phyloP scores from a whole-genome alignment of 2,888 invertebrate species.

The Agrotis puta region DNA sequence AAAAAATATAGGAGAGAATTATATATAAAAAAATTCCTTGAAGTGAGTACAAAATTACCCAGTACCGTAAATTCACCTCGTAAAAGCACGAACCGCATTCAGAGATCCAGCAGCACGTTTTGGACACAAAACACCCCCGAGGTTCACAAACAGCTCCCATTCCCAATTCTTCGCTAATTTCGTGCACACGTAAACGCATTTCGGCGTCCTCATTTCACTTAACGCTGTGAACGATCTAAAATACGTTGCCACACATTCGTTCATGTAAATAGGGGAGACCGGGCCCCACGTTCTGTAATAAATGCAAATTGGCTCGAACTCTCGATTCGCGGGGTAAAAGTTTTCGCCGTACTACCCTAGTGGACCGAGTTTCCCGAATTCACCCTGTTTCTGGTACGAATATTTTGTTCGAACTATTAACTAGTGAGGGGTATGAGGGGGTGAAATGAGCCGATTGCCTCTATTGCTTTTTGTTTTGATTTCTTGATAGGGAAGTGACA shows the following conservation, averaged over 20 bases:
- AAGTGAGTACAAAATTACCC: background rate
- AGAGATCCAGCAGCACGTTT: slow-evolving; percentile 48
- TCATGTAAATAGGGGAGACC: slow-evolving; percentile 73
- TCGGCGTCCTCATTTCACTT: slow-evolving; percentile 63
- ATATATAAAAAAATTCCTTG: background rate
- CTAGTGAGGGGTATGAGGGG: slow-evolving; percentile 49
- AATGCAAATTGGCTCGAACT: slow-evolving; percentile 82
- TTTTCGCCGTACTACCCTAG: slow-evolving; percentile 62
- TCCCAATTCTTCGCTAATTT: slow-evolving; percentile 58
- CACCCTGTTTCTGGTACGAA: slow-evolving; percentile 51
- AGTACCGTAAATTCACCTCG: slow-evolving; percentile 13
- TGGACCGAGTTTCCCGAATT: slow-evolving; percentile 49
- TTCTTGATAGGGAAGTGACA: slow-evolving; percentile 29
- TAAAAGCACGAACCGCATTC: slow-evolving; percentile 25
- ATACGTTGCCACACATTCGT: slow-evolving; percentile 68
- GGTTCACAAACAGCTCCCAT: slow-evolving; percentile 50
- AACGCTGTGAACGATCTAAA: slow-evolving; percentile 55
- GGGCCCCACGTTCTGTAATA: slow-evolving; percentile 76
- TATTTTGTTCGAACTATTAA: slow-evolving; percentile 61
- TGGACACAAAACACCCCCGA: slow-evolving; percentile 29
- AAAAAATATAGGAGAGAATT: background rate
- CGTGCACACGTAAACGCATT: slow-evolving; percentile 62
- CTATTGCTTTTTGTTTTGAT: slow-evolving; percentile 52
- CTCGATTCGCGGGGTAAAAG: slow-evolving; percentile 74
- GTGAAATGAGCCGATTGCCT: slow-evolving; percentile 47